Percentiles rank a stretch among this genome's conserved stretches.
These are phyloP conservation scores for Orientallactaga bullata DNA, from an alignment of 2,113 vertebrate genomes.

Conservation along the genomic window DNA sequence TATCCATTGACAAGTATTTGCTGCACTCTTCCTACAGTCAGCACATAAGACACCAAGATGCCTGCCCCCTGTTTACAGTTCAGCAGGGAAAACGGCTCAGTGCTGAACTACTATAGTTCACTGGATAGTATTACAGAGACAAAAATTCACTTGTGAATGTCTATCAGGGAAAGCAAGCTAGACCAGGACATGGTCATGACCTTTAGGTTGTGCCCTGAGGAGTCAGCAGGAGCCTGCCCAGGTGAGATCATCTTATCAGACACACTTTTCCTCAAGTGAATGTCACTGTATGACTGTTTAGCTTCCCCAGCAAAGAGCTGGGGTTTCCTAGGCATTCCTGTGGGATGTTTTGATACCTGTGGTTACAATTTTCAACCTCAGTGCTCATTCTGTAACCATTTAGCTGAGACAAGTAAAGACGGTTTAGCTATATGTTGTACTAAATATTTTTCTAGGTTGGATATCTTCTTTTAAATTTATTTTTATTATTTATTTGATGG, in stretches of 20 bases:
- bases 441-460: background rate
- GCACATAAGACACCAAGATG: background rate
- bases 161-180: background rate
- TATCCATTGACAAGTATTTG: background rate
- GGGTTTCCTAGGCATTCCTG: background rate
- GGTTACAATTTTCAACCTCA: background rate
- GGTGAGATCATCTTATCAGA: background rate
- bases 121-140: background rate
- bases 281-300: background rate
- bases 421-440: background rate
- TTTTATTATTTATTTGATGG: too few species aligned
- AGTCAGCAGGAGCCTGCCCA: background rate
- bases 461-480: background rate
- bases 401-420: background rate
- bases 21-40: background rate
- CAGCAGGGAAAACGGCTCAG: background rate
- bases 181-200: background rate
- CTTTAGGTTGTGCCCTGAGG: background rate
- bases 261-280: background rate
- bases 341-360: background rate
- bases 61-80: background rate
- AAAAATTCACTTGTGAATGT: background rate
- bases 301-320: conserved; percentile 15
- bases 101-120: background rate
- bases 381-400: background rate